These are phyloP conservation scores for Eugnorisma glareosa DNA, from an alignment of 2,888 invertebrate genomes.

Conservation along the genomic window DNA sequence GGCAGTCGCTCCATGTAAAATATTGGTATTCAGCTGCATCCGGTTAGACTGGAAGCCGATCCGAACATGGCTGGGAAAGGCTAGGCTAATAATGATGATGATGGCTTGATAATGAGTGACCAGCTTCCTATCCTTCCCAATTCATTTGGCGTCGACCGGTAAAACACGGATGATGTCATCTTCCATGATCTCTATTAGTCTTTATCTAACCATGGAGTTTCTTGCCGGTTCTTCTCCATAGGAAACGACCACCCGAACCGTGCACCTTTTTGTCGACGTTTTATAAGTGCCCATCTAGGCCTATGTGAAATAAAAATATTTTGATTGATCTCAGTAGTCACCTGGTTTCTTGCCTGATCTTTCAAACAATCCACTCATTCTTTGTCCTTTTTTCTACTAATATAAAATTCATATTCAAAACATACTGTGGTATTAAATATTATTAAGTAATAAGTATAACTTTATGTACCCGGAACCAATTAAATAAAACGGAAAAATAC, in stretches of 20 bases:
- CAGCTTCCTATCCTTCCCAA: background rate
- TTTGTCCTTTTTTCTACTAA: background rate
- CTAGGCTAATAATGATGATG: background rate
- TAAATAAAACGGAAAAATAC: too few species aligned
- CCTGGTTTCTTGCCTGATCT: background rate
- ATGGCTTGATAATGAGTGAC: too few species aligned
- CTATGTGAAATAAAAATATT: too few species aligned
- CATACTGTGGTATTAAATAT: background rate
- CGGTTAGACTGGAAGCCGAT: background rate
- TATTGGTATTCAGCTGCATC: background rate
- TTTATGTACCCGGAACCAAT: background rate
- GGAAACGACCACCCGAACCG: too few species aligned
- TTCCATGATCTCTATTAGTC: background rate
- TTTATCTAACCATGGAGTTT: too few species aligned
- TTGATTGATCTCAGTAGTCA: background rate
- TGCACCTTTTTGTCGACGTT: too few species aligned
- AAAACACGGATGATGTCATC: background rate
- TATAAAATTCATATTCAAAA: background rate
- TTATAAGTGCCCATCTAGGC: too few species aligned
- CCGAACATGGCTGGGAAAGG: background rate
- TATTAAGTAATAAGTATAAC: background rate
- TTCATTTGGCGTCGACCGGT: background rate
- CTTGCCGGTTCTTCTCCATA: too few species aligned
- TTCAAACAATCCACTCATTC: background rate
- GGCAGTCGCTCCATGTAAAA: background rate